These are phyloP conservation scores for Eristalis intricaria DNA, from an alignment of 2,888 invertebrate species.

Conservation along the genomic window DNA sequence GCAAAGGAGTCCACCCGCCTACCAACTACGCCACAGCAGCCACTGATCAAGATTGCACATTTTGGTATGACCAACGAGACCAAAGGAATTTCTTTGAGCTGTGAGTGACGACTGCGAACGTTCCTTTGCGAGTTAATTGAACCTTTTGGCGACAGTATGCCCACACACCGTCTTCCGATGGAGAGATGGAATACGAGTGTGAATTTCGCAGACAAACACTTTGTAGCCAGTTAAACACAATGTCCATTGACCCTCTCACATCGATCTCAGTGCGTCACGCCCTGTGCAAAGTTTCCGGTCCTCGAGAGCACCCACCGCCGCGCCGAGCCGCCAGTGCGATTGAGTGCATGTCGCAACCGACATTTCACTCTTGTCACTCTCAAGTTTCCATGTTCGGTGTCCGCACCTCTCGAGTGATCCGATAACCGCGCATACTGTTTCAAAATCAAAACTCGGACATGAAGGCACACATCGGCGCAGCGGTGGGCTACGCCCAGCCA, in stretches of 20 bases:
- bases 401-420: not conserved
- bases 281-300: not conserved
- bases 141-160: no score
- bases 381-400: not conserved
- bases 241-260: not conserved
- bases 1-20: no score
- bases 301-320: not conserved
- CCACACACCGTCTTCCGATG: no score
- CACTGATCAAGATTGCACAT: no score
- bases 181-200: no score
- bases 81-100: no score
- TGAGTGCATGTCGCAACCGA: not conserved
- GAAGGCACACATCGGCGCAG: not conserved
- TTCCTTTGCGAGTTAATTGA: no score
- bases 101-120: no score
- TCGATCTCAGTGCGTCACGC: not conserved
- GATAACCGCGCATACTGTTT: not conserved
- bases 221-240: not conserved
- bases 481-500: not conserved
- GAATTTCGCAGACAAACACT: no score
- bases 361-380: constrained; percentile 1
- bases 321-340: not conserved
- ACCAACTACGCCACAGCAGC: no score
- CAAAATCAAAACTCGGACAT: not conserved
- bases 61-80: no score